Percentiles rank a stretch among this genome's conserved stretches.
Conservation (phyloP, 2,797 vertebrate species). For the Manis javanica region DNA sequence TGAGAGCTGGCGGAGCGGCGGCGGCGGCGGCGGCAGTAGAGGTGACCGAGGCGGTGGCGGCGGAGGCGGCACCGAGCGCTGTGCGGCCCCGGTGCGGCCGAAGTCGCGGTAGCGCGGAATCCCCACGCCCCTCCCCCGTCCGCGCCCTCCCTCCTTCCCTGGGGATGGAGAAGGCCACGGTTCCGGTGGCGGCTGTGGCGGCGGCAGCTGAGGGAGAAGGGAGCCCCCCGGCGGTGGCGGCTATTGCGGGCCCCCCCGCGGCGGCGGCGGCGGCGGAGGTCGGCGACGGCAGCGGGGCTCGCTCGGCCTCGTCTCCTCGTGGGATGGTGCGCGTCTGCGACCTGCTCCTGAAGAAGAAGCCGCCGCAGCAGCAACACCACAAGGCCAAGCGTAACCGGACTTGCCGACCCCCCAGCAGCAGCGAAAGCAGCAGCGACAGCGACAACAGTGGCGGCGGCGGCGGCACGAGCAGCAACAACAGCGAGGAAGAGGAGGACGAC, state of each 20-base stretch:
- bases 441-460: conserved; percentile 77
- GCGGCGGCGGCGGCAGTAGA: conserved; percentile 69
- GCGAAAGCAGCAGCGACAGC: conserved; percentile 82
- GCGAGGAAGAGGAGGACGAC: conserved; percentile 85
- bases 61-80: conserved; percentile 72
- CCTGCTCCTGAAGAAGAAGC: conserved; percentile 86
- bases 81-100: conserved; percentile 70
- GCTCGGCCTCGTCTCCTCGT: conserved; percentile 77
- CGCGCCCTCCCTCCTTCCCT: conserved; percentile 74
- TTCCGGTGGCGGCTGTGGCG: conserved; percentile 76
- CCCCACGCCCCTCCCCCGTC: conserved; percentile 73
- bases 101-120: conserved; percentile 76
- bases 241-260: conserved; percentile 62
- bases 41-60: conserved; percentile 85
- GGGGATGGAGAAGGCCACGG: conserved; percentile 78
- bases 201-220: conserved; percentile 77
- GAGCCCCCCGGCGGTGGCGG: conserved; percentile 77
- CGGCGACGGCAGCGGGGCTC: conserved; percentile 62
- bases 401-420: conserved; percentile 82
- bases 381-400: conserved; percentile 86
- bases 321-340: conserved; percentile 88
- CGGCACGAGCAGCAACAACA: conserved; percentile 83
- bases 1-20: conserved; percentile 81
- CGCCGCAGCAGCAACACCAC: conserved; percentile 79
- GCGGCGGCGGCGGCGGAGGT: conserved; percentile 70